A percentile compares a stretch with the other conserved stretches of the same genome.
Evolutionary conservation across 2,888 invertebrate species (phyloP).

Genomic region (Biston stratarius): DNA sequence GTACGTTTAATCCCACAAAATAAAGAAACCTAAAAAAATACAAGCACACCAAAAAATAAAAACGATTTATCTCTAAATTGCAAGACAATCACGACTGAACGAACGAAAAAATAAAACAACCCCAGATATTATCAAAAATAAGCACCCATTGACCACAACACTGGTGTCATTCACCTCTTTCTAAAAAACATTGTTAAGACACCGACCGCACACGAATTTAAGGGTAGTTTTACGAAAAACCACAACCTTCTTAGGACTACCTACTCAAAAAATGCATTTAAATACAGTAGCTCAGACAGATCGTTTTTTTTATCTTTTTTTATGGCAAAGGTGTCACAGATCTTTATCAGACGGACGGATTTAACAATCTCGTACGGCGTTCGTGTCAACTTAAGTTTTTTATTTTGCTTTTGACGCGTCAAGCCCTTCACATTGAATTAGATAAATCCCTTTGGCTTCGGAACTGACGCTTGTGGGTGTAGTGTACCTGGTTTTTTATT

Average conservation of each 20-base stretch:
- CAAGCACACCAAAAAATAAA: slow-evolving; percentile 11
- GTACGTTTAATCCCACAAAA: too few species aligned
- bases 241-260: slow-evolving; percentile 56
- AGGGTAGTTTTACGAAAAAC: slow-evolving; percentile 73
- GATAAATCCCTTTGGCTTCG: slow-evolving; percentile 77
- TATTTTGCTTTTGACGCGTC: slow-evolving; percentile 68
- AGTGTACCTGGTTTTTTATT: slow-evolving; percentile 50
- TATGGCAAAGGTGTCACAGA: slow-evolving; percentile 78
- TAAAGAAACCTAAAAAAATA: slow-evolving; percentile 14
- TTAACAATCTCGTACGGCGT: slow-evolving; percentile 81
- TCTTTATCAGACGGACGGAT: slow-evolving; percentile 80
- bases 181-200: slow-evolving; percentile 48
- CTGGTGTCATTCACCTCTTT: slow-evolving; percentile 64
- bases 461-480: slow-evolving; percentile 71
- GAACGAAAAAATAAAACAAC: slow-evolving; percentile 34
- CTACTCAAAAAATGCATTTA: slow-evolving; percentile 69
- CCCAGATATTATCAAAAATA: slow-evolving; percentile 56
- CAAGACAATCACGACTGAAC: slow-evolving; percentile 30
- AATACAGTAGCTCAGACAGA: slow-evolving; percentile 81
- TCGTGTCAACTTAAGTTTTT: slow-evolving; percentile 72
- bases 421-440: slow-evolving; percentile 82
- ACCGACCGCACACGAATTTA: slow-evolving; percentile 72
- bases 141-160: slow-evolving; percentile 61
- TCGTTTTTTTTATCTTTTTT: slow-evolving; percentile 65
- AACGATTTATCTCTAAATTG: slow-evolving; percentile 31